Percentiles rank a stretch among this genome's conserved stretches.
phyloP scores from a whole-genome alignment of 2,888 invertebrate genomes.

The Ichneumon xanthorius region DNA sequence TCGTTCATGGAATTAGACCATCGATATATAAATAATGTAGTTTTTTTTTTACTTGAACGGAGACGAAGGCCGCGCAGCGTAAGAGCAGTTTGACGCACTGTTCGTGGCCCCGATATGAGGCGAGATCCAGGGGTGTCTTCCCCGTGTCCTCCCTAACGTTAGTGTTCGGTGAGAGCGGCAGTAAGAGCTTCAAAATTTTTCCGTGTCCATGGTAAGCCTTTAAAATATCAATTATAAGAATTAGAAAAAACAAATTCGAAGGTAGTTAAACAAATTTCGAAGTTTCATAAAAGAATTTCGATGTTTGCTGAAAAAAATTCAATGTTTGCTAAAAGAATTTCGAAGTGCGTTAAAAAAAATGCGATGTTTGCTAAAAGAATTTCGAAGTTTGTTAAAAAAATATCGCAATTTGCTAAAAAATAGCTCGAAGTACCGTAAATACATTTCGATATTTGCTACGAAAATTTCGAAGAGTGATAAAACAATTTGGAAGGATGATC shows the following conservation, averaged over 20 bases:
- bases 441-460: no score
- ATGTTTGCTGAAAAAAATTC: no score
- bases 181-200: constrained; percentile 86
- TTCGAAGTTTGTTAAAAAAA: no score
- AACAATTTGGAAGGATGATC: not conserved
- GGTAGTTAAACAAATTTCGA: not conserved
- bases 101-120: constrained; percentile 86
- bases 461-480: not conserved
- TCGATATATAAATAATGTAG: not conserved
- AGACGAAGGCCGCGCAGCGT: constrained; percentile 86
- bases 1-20: no score
- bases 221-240: not conserved
- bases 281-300: not conserved
- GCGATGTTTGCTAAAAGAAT: no score
- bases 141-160: constrained; percentile 87
- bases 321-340: no score
- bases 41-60: constrained; percentile 80
- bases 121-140: constrained; percentile 87
- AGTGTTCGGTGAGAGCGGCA: constrained; percentile 86
- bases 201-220: constrained; percentile 87
- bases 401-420: no score
- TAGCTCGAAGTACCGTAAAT: no score
- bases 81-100: constrained; percentile 87
- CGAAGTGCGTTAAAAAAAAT: no score
- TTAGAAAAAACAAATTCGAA: not conserved